These are phyloP conservation scores for Eubasilissa regina DNA, from an alignment of 1,140 invertebrate species.

Conservation along the genomic window DNA sequence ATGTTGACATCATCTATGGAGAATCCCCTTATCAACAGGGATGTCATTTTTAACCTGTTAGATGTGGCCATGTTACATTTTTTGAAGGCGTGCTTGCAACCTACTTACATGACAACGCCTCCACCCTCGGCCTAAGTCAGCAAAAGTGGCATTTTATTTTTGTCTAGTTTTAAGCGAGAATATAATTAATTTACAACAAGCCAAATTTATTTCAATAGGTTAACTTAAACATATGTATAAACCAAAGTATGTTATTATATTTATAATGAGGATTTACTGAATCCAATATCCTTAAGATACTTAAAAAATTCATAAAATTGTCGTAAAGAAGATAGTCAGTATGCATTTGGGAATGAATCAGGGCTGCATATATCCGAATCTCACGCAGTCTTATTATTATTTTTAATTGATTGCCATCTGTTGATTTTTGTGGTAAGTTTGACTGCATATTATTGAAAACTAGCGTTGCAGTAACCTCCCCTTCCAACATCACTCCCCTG, in stretches of 20 bases:
- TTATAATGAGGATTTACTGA: neutral
- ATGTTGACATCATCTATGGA: slow-evolving; percentile 64
- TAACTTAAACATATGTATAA: neutral
- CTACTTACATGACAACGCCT: slow-evolving; percentile 50
- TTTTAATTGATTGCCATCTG: no score
- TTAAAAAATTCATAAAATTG: no score
- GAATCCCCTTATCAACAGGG: slow-evolving; percentile 64
- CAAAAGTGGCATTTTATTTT: neutral
- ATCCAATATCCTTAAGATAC: no score
- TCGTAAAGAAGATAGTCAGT: no score
- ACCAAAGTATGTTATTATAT: slow-evolving; percentile 16
- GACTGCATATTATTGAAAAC: no score
- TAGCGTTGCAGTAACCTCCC: no score
- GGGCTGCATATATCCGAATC: no score
- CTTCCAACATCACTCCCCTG: no score
- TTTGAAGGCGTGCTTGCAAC: slow-evolving; percentile 63
- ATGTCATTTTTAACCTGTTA: slow-evolving; percentile 63
- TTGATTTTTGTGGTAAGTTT: no score
- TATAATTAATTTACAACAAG: neutral
- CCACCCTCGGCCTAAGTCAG: slow-evolving; percentile 55
- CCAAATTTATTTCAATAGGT: no score
- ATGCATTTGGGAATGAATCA: no score
- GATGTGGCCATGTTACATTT: slow-evolving; percentile 65
- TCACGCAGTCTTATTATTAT: no score
- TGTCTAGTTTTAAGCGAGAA: neutral